These are phyloP conservation scores for Tenthredo distinguenda DNA, from an alignment of 2,888 invertebrate genomes.

Conservation along the genomic window DNA sequence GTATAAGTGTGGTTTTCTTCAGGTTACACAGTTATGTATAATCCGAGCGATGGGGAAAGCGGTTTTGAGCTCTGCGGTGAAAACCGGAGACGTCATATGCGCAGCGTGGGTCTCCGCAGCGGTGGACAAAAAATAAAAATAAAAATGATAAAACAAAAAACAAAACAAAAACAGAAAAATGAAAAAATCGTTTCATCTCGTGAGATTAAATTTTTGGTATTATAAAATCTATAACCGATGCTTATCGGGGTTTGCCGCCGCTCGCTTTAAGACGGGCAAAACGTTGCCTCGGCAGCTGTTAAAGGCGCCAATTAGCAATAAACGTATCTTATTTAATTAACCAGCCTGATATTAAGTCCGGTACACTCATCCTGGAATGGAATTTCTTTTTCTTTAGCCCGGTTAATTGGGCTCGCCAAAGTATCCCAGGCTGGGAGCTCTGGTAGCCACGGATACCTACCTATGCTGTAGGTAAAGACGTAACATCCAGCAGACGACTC, in stretches of 20 bases:
- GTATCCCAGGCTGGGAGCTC: constrained; percentile 27
- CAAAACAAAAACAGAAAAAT: neutral
- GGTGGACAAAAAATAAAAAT: neutral
- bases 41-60: constrained; percentile 24
- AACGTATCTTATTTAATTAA: constrained; percentile 51
- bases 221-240: constrained; percentile 41
- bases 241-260: neutral
- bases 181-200: neutral
- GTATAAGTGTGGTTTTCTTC: constrained; percentile 8
- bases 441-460: neutral
- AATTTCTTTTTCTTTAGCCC: constrained; percentile 32
- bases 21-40: neutral
- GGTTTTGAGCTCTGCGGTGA: constrained; percentile 22
- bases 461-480: constrained; percentile 6
- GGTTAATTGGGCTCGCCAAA: constrained; percentile 46
- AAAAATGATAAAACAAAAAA: neutral
- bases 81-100: constrained; percentile 21
- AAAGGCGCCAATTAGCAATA: constrained; percentile 46
- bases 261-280: neutral
- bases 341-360: constrained; percentile 38
- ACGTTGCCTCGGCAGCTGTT: constrained; percentile 6
- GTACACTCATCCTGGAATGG: constrained; percentile 23
- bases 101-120: neutral
- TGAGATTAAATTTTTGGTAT: constrained; percentile 18
- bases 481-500: neutral